Base-by-base conservation (phyloP, 2,797 vertebrate genomes). In the Danio kyathit region DNA sequence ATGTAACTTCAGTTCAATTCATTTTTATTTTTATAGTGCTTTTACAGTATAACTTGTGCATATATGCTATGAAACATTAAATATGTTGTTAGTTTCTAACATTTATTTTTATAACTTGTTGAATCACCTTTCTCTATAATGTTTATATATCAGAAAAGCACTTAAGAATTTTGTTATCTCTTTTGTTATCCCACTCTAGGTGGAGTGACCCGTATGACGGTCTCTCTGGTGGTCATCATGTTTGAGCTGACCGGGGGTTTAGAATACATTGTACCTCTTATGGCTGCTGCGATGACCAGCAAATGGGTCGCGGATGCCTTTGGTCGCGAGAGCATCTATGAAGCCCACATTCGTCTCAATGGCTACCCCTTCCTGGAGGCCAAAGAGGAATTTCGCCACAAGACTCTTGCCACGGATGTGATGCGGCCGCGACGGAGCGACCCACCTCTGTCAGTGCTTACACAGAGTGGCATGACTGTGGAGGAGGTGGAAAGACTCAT, bases 201-300 rank as follows among this genome's bases (percentile, higher is more conserved):
- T 4, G 98, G 98, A 0, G 98, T 97, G 83, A 99, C 98, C 12
- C 96, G 98, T 0, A 99, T 99, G 98, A 99, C 98, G 0, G 96
- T 99, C 80, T 99, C 98, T 0, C 94, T 99, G 67, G 98, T 99
- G 70, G 97, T 99, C 87, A 99, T 99, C 88, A 99, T 99, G 98
- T 99, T 99, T 9, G 98, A 99, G 89, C 92, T 99, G 72, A 99
- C 98, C 0, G 98, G 98, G 0, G 97, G 97, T 0, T 93, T 99
- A 87, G 98, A 99, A 86, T 99, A 99, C 90, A 98, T 99, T 7
- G 97, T 99, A 16, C 98, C 98, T n/a, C 93, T 99, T 80, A 99
- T 99, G 98, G 97, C 96, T 0, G 97, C 98, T 0, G 94, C 96
- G 82, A 98, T 99, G 98, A 99, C 98, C 92, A 99, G 97, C 94